phyloP scores from a whole-genome alignment of 2,888 invertebrate genomes.

The Omphaloscelis lunosa region DNA sequence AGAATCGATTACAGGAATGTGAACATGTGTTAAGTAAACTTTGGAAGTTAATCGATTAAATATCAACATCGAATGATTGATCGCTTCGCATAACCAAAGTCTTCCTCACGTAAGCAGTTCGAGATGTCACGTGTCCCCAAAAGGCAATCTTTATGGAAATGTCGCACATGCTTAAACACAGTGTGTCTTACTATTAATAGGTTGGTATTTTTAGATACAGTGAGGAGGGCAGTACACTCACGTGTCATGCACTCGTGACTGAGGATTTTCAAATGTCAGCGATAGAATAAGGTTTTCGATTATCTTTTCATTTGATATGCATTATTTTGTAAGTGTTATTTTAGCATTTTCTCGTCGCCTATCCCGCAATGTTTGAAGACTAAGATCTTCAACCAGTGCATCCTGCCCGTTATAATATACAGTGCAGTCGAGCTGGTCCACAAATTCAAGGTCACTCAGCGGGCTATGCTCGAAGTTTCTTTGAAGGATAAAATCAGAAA shows the following conservation, averaged over 20 bases:
- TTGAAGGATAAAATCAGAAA: not conserved
- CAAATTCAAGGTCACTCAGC: not conserved
- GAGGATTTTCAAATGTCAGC: constrained; percentile 5
- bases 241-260: constrained; percentile 19
- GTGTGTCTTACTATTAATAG: constrained; percentile 9
- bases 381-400: no score
- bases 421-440: not conserved
- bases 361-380: not conserved
- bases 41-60: constrained; percentile 50
- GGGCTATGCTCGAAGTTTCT: not conserved
- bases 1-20: constrained; percentile 55
- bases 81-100: constrained; percentile 23
- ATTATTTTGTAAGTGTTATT: not conserved
- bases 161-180: not conserved
- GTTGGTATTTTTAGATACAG: constrained; percentile 18
- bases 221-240: constrained; percentile 47
- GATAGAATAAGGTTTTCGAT: not conserved
- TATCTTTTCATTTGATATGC: not conserved
- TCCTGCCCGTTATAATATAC: not conserved
- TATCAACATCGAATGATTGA: constrained; percentile 58
- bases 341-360: not conserved
- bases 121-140: constrained; percentile 37
- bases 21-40: constrained; percentile 10
- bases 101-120: constrained; percentile 31
- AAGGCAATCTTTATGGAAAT: constrained; percentile 15